These are phyloP conservation scores for Antedon mediterranea DNA, from an alignment of 53 echinoderm and acorn worm species.

Conservation along the genomic window DNA sequence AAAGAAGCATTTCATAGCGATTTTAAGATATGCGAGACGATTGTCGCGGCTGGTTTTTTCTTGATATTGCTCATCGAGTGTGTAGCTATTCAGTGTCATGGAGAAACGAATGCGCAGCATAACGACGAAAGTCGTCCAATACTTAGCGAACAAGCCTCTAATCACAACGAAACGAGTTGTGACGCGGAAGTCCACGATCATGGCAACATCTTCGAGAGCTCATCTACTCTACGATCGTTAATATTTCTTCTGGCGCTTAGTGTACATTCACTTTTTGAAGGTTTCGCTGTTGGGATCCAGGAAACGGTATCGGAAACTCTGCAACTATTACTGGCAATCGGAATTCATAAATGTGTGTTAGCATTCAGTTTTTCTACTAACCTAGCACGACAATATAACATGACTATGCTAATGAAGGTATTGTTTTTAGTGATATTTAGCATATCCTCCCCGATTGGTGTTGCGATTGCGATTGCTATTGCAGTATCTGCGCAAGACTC, in stretches of 20 bases:
- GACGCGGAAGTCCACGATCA: background rate
- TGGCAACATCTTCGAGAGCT: background rate
- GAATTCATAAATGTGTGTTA: constrained; percentile 19
- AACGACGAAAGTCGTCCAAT: background rate
- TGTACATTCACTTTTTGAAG: constrained; percentile 23
- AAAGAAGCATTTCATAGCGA: background rate
- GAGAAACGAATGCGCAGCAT: background rate
- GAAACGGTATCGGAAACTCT: background rate
- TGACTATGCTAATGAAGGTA: background rate
- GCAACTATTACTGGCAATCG: constrained; percentile 12
- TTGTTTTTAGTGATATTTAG: constrained; percentile 7
- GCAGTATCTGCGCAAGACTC: background rate
- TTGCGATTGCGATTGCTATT: constrained; percentile 21
- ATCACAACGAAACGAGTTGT: background rate
- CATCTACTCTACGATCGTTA: constrained; percentile 5
- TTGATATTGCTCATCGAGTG: constrained; percentile 8
- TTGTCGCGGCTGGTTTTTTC: constrained; percentile 21
- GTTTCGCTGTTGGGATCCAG: constrained; percentile 19
- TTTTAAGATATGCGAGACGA: constrained; percentile 2
- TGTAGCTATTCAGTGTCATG: background rate
- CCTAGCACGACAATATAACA: background rate
- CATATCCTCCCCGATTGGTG: constrained; percentile 9
- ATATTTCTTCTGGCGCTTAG: constrained; percentile 17
- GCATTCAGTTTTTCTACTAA: constrained; percentile 19
- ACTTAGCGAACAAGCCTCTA: background rate